Percentiles rank a stretch among this genome's conserved stretches.
These are phyloP conservation scores for Diplodus sargus DNA, from an alignment of 2,797 vertebrate genomes.

Conservation along the genomic window DNA sequence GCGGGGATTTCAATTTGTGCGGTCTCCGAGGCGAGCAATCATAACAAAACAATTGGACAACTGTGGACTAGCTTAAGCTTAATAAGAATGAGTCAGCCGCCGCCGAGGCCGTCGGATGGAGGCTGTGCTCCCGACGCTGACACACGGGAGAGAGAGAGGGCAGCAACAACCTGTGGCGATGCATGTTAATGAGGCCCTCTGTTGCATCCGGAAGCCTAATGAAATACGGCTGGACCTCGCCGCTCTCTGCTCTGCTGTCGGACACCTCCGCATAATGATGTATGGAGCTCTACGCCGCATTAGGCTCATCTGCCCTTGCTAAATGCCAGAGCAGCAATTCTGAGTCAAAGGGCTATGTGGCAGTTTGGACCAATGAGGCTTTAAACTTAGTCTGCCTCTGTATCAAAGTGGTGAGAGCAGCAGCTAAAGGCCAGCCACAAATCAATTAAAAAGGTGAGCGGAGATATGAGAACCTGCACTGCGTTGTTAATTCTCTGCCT, in stretches of 20 bases:
- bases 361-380: slow-evolving; percentile 71
- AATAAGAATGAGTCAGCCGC: slow-evolving; percentile 49
- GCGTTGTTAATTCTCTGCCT: slow-evolving; percentile 15
- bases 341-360: slow-evolving; percentile 63
- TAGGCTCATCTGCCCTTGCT: slow-evolving; percentile 69
- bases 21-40: slow-evolving; percentile 32
- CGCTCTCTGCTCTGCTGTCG: slow-evolving; percentile 50
- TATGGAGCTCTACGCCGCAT: slow-evolving; percentile 54
- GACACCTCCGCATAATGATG: slow-evolving; percentile 73
- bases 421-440: slow-evolving; percentile 38
- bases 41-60: slow-evolving; percentile 54
- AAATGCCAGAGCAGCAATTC: slow-evolving; percentile 79
- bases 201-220: slow-evolving; percentile 59
- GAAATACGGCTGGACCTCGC: slow-evolving; percentile 55
- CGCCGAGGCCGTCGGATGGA: slow-evolving; percentile 18
- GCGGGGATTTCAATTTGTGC: slow-evolving; percentile 31
- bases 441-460: slow-evolving; percentile 11
- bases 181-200: slow-evolving; percentile 69
- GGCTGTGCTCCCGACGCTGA: slow-evolving; percentile 26
- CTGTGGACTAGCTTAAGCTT: slow-evolving; percentile 43
- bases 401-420: slow-evolving; percentile 41
- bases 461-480: slow-evolving; percentile 7
- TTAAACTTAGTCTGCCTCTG: slow-evolving; percentile 51
- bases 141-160: slow-evolving; percentile 32
- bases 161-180: slow-evolving; percentile 67